Evolutionary conservation across 2,888 invertebrate genomes (phyloP).

Genomic region (Oxyscelio sp.): DNA sequence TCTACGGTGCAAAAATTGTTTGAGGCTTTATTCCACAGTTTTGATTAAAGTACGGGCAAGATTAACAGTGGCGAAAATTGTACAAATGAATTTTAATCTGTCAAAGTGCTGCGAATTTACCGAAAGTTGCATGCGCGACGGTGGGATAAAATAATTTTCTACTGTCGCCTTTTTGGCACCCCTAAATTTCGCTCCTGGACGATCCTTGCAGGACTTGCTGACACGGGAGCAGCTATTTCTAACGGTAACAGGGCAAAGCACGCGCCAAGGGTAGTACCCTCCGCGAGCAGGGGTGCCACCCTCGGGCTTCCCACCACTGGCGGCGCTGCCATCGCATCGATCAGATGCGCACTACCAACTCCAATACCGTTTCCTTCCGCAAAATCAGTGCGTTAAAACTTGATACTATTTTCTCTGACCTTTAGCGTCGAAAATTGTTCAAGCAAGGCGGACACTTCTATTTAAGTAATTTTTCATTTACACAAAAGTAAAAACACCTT

Average conservation of each 20-base stretch:
- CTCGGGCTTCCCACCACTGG: slow-evolving; percentile 74
- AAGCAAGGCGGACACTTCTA: neutral
- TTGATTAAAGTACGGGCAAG: no score
- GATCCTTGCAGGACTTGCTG: slow-evolving; percentile 54
- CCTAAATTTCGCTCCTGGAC: slow-evolving; percentile 22
- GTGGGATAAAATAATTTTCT: no score
- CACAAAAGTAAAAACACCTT: neutral
- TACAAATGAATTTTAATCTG: no score
- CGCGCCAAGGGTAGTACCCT: slow-evolving; percentile 66
- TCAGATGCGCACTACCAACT: slow-evolving; percentile 85
- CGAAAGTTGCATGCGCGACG: no score
- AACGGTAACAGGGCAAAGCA: slow-evolving; percentile 56
- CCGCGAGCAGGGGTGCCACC: slow-evolving; percentile 80
- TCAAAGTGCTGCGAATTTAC: no score
- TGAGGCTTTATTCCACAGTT: no score
- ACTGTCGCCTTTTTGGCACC: neutral
- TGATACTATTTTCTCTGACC: slow-evolving; percentile 12
- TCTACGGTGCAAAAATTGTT: no score
- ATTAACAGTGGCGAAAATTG: no score
- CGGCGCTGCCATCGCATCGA: slow-evolving; percentile 87
- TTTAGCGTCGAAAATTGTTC: neutral
- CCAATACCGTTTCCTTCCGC: slow-evolving; percentile 63
- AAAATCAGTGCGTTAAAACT: slow-evolving; percentile 41
- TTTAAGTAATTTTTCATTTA: neutral
- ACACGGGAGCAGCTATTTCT: slow-evolving; percentile 48